Conservation (phyloP, 30 jellyfish, hydroid and myxozoan species). For the Morbakka virulenta region DNA sequence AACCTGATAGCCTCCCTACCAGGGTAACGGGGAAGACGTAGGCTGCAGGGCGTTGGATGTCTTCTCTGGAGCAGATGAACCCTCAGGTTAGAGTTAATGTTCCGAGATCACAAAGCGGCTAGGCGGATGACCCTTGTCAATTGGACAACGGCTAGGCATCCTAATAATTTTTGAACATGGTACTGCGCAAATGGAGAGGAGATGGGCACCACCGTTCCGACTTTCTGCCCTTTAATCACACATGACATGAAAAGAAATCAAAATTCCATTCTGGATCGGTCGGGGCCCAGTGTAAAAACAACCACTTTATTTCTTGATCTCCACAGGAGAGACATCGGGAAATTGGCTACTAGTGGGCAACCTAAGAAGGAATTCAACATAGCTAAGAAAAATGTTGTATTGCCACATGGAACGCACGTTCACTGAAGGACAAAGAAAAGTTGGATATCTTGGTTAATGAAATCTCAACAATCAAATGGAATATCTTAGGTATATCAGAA, state of each 20-base stretch:
- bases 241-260: background rate
- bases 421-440: background rate
- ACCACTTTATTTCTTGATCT: background rate
- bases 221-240: background rate
- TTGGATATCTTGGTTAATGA: background rate
- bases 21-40: background rate
- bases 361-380: background rate
- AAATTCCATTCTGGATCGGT: background rate
- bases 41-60: background rate
- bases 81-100: no score
- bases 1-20: no score
- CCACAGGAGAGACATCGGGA: background rate
- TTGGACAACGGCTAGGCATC: background rate
- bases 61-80: no score
- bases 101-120: background rate
- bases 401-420: background rate
- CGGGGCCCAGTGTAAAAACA: background rate
- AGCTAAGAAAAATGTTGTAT: background rate
- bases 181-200: background rate
- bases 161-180: no score
- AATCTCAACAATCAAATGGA: background rate
- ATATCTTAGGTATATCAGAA: background rate
- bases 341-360: background rate
- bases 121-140: background rate
- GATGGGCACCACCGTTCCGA: background rate